phyloP scores from a whole-genome alignment of 1,140 invertebrate genomes.

The Maconellicoccus hirsutus region DNA sequence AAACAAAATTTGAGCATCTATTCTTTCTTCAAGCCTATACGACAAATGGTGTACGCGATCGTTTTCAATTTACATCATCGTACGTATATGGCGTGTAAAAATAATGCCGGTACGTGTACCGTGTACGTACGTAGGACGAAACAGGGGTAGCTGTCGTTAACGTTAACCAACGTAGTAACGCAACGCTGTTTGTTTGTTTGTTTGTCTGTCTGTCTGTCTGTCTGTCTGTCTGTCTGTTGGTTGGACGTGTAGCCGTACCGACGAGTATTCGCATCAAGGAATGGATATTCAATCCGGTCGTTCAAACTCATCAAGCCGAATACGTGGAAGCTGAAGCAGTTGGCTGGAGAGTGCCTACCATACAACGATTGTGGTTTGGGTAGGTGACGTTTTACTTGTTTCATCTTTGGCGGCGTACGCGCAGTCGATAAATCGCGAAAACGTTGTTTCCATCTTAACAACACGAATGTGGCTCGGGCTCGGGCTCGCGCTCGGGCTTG shows the following conservation, averaged over 20 bases:
- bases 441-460: no score
- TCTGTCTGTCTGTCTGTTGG: no score
- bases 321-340: conserved; percentile 65
- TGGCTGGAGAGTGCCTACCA: conserved; percentile 80
- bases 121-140: no score
- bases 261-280: conserved; percentile 60
- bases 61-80: conserved; percentile 79
- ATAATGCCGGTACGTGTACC: conserved; percentile 42
- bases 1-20: conserved; percentile 69
- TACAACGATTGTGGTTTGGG: conserved; percentile 85
- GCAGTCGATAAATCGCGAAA: no score
- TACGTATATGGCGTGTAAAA: conserved; percentile 50
- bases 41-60: conserved; percentile 80
- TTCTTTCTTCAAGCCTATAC: conserved; percentile 64
- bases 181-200: no score
- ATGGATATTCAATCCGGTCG: conserved; percentile 68
- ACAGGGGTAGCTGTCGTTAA: no score
- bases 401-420: no score
- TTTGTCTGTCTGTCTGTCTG: no score
- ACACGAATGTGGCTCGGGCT: no score
- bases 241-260: conserved; percentile 39
- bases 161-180: no score
- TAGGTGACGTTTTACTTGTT: no score
- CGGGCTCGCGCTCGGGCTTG: no score
- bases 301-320: conserved; percentile 60